phyloP scores from a whole-genome alignment of 2,113 vertebrate genomes.

The Erythrocercus mccallii region DNA sequence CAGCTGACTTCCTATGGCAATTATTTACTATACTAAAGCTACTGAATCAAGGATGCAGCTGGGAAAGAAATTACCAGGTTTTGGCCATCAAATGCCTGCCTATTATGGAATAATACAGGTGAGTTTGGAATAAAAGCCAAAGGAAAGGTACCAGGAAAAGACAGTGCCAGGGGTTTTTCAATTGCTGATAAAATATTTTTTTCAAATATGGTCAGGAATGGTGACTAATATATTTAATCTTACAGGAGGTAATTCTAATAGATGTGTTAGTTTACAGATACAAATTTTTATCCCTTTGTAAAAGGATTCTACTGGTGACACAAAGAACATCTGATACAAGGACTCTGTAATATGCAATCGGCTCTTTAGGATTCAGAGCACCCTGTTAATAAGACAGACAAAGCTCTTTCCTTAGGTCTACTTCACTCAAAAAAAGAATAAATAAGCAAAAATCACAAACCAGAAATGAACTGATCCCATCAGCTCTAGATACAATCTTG shows the following conservation, averaged over 20 bases:
- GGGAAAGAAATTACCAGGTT: neutral
- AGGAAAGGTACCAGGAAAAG: neutral
- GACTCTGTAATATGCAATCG: neutral
- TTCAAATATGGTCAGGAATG: neutral
- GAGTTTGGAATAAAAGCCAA: neutral
- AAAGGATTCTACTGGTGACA: neutral
- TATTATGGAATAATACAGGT: neutral
- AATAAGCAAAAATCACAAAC: neutral
- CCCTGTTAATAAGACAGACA: neutral
- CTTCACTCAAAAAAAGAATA: neutral
- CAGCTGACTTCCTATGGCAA: neutral
- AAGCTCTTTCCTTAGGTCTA: neutral
- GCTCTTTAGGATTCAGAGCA: neutral
- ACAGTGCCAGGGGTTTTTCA: fast-evolving
- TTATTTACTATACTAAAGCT: neutral
- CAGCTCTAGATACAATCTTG: neutral
- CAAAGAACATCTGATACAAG: neutral
- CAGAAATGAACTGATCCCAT: neutral
- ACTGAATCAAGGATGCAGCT: neutral
- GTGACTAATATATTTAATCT: neutral
- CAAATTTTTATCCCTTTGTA: neutral
- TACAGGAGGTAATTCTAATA: neutral
- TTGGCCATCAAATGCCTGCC: neutral
- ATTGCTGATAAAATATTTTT: neutral
- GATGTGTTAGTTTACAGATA: neutral